Evolutionary conservation across 2,797 vertebrate species (phyloP), one percentile per base, ranked within the genome.

Genomic region (Mastacembelus armatus): DNA sequence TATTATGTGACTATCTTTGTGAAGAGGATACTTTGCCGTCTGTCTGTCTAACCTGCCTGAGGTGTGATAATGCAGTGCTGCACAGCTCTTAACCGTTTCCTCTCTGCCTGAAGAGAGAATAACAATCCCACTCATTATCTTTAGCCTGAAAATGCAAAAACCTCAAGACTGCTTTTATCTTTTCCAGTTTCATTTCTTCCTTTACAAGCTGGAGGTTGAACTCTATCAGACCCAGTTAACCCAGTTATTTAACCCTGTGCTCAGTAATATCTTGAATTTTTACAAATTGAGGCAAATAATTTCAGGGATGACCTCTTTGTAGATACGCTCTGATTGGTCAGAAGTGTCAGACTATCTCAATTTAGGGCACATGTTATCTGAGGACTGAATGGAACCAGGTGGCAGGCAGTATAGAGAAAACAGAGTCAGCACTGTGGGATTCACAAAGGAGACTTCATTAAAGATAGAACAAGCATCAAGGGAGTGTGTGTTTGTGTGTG

Each of bases 391-490:
- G 63, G 71, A 73, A 68, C 71, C 79, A 85, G 79, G 72, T 84
- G 81, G 85, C 71, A 74, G 70, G 48, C 75, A 62, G 64, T 15
- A 21, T 16, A 63, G 50, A 68, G 66, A 38, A 75, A 66, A 69
- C 58, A 21, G 48, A 64, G 74, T 49, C 66, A 24, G 64, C 72
- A 60, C 50, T 35, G 35, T 30, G 9, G 44, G 59, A 79, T 74
- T 61, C 80, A 74, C 77, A 81, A 77, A 79, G 65, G 66, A 77
- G 71, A 66, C 74, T 77, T 85, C 75, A 84, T 81, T 83, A 83
- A 81, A 85, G 70, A 79, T 78, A 64, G 62, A 83, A 81, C 47
- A 74, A 61, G 66, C 43, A 72, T 84, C 57, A 26, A 33, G 32
- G 32, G 29, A 29, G 60, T n/a, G 43, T 43, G 40, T 38, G 26